phyloP scores from a whole-genome alignment of 2,888 invertebrate genomes.

The Litoditis marina region DNA sequence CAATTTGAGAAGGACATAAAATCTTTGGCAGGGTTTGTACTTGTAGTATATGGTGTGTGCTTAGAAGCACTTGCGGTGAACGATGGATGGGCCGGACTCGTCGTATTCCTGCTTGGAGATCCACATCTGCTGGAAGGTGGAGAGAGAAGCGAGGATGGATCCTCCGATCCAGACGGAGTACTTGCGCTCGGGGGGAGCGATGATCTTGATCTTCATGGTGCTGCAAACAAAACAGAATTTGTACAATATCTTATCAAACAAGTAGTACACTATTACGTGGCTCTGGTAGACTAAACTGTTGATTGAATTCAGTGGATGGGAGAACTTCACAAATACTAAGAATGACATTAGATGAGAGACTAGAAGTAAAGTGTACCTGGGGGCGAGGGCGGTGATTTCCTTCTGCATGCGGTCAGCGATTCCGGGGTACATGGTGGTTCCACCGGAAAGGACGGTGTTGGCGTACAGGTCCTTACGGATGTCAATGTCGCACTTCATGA shows the following conservation, averaged over 20 bases:
- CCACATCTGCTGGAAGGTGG: conserved; percentile 90
- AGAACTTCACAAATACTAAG: too few species aligned
- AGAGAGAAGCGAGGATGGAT: conserved; percentile 86
- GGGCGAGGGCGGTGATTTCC: conserved; percentile 67
- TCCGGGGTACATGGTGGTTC: conserved; percentile 85
- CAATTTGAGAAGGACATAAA: too few species aligned
- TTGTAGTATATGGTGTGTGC: too few species aligned
- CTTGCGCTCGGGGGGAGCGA: conserved; percentile 78
- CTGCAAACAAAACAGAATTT: too few species aligned
- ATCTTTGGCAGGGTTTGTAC: too few species aligned
- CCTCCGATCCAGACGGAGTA: conserved; percentile 98
- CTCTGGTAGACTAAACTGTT: too few species aligned
- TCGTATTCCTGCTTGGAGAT: conserved; percentile 79
- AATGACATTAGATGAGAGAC: neutral
- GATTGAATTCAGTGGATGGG: too few species aligned
- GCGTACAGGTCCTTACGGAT: conserved; percentile 88
- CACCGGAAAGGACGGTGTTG: conserved; percentile 63
- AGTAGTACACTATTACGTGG: too few species aligned
- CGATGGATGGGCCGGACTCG: conserved; percentile 59
- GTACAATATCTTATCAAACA: too few species aligned
- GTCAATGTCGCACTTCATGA: conserved; percentile 89
- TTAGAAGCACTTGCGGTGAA: conserved; percentile 54
- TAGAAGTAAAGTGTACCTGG: conserved; percentile 32
- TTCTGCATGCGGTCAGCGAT: conserved; percentile 96
- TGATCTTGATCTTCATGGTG: conserved; percentile 69